phyloP scores from a whole-genome alignment of 37 sponge, comb jelly and placozoan species.

The Sycon ciliatum region DNA sequence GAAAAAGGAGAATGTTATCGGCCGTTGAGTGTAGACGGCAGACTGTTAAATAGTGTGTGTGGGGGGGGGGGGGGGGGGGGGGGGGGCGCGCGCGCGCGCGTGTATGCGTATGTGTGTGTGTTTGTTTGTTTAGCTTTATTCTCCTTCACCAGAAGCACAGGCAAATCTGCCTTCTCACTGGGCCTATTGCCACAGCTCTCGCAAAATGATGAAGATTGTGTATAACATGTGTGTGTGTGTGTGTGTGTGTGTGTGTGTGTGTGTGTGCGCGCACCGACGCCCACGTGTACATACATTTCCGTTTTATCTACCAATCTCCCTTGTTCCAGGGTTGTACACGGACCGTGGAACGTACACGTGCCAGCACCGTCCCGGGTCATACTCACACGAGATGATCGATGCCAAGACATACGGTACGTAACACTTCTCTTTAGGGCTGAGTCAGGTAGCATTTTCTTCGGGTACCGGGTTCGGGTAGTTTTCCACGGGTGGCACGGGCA shows the following conservation, averaged over 20 bases:
- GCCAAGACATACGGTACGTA: slow-evolving; percentile 14
- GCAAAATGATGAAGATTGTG: no score
- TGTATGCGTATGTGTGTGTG: neutral
- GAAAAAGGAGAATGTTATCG: no score
- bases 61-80: neutral
- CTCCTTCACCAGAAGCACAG: no score
- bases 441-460: no score
- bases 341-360: slow-evolving; percentile 8
- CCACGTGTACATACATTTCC: neutral
- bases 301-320: neutral
- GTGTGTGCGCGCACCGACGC: neutral
- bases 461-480: no score
- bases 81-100: neutral
- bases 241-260: neutral
- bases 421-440: no score
- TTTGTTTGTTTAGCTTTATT: neutral
- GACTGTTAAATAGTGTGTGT: no score
- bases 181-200: no score
- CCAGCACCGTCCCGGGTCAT: neutral
- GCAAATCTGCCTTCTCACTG: no score
- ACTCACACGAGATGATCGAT: neutral
- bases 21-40: no score
- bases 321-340: slow-evolving; percentile 1
- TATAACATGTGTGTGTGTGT: neutral
- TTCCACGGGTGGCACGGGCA: no score